Conservation (phyloP, 1,140 invertebrate genomes). For the Bombus superbus region DNA sequence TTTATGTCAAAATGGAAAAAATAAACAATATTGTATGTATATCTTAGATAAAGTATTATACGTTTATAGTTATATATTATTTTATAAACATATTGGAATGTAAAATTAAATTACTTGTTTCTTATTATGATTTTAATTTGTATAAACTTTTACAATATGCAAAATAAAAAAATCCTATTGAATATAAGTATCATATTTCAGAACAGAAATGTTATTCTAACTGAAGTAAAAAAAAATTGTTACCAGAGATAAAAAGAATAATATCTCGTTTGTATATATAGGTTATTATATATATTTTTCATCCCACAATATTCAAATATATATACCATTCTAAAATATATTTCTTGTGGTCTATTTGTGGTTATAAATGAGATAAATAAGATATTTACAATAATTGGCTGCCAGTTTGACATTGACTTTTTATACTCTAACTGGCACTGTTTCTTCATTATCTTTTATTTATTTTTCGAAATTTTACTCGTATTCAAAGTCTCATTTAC, state of each 20-base stretch:
- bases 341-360: slow-evolving; percentile 21
- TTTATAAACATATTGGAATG: background rate
- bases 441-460: slow-evolving; percentile 39
- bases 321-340: slow-evolving; percentile 6
- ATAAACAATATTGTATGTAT: slow-evolving; percentile 2
- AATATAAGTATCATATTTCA: too few relatives aligned
- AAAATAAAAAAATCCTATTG: too few relatives aligned
- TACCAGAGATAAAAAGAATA: background rate
- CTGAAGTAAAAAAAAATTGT: background rate
- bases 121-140: background rate
- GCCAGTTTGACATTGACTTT: slow-evolving; percentile 60
- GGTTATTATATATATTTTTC: slow-evolving; percentile 34
- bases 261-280: slow-evolving; percentile 10
- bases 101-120: background rate
- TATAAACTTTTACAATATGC: background rate
- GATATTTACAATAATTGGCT: slow-evolving; percentile 38
- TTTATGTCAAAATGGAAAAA: background rate
- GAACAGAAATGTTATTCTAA: background rate
- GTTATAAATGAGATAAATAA: slow-evolving; percentile 31
- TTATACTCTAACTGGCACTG: slow-evolving; percentile 14
- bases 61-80: background rate
- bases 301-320: slow-evolving; percentile 5
- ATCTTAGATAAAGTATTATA: slow-evolving; percentile 12
- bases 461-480: slow-evolving; percentile 8
- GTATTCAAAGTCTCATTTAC: background rate